Base-by-base conservation (phyloP, 2,113 vertebrate species). In the Pardalotus punctatus region DNA sequence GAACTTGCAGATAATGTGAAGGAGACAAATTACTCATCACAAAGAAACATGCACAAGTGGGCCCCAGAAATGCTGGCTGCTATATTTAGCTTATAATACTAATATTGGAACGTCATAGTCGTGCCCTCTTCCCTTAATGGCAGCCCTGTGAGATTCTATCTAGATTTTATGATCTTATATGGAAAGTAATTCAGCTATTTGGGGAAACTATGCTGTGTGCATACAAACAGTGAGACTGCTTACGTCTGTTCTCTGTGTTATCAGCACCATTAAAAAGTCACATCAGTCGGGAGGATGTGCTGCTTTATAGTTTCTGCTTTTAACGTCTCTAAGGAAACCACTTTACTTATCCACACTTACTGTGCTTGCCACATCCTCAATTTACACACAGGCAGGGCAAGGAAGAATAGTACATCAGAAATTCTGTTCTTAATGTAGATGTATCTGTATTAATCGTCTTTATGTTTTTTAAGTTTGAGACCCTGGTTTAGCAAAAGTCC, bases 301-400 rank as follows among this genome's bases (percentile, higher is more conserved):
- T 92, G 76, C 60, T 96, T 95, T 90, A 94, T 74, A 92, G 81
- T 91, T 94, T 87, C 93, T 94, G 92, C 90, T 95, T 78, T 92
- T 90, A 90, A 76, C 92, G 90, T 96, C 81, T 96, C 96, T 96
- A 95, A 94, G 96, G 94, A 96, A 96, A 96, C 94, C 92, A 79
- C 81, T 93, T 92, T 48, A 82, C 81, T 96, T 91, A 94, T 20
- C 79, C 79, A 92, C 67, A 58, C 21, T 73, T 35, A 14, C 76
- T 53, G 36, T 81, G 79, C 56, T 61, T 78, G 56, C 82, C 56
- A 84, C 76, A 93, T 88, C 76, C 35, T 28, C 88, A 84, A 3
- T 90, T 95, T 94, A 62, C 45, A 62, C 42, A 42, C 18, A 78
- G 56, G 61, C 24, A 74, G 64, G 23, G 24, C 54, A 87, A 94